Evolutionary conservation across 2,113 vertebrate genomes (phyloP).

Genomic region (Athene noctua): DNA sequence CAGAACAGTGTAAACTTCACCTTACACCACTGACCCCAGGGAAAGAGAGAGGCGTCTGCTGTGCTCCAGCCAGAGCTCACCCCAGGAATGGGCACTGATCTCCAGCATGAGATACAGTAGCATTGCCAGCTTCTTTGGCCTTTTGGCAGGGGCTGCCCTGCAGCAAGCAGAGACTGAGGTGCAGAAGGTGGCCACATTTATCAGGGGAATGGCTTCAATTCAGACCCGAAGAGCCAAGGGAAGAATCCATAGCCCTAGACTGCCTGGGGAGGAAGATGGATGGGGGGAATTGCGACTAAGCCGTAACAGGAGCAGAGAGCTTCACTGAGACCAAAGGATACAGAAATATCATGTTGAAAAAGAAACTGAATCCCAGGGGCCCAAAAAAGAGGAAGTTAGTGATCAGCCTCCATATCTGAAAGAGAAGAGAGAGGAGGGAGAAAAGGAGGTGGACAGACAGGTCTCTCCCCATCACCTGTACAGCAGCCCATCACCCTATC

Average conservation of each 20-base stretch:
- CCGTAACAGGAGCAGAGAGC: not conserved
- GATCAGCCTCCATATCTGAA: slow-evolving; percentile 86
- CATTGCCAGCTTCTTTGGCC: not conserved
- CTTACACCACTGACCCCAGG: not conserved
- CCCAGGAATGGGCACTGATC: not conserved
- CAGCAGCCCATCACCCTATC: not conserved
- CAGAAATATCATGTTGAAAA: slow-evolving; percentile 91
- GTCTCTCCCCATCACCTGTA: not conserved
- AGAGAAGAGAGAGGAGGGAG: slow-evolving; percentile 19
- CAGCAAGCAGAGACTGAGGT: not conserved
- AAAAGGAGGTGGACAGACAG: not conserved
- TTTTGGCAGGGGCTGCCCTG: not conserved
- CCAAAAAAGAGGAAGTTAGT: slow-evolving; percentile 91
- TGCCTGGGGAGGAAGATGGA: not conserved
- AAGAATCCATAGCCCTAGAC: not conserved
- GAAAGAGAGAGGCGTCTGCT: not conserved
- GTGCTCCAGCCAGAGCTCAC: not conserved
- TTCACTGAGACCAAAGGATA: slow-evolving; percentile 77
- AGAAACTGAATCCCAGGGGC: slow-evolving; percentile 84
- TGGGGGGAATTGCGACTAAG: rapidly evolving
- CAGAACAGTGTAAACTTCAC: not conserved
- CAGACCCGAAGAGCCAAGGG: not conserved
- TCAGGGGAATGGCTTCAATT: not conserved
- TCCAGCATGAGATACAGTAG: not conserved
- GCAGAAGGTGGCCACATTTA: not conserved